These are phyloP conservation scores for Eurystomus glaucurus DNA, from an alignment of 2,797 vertebrate species.

Conservation along the genomic window DNA sequence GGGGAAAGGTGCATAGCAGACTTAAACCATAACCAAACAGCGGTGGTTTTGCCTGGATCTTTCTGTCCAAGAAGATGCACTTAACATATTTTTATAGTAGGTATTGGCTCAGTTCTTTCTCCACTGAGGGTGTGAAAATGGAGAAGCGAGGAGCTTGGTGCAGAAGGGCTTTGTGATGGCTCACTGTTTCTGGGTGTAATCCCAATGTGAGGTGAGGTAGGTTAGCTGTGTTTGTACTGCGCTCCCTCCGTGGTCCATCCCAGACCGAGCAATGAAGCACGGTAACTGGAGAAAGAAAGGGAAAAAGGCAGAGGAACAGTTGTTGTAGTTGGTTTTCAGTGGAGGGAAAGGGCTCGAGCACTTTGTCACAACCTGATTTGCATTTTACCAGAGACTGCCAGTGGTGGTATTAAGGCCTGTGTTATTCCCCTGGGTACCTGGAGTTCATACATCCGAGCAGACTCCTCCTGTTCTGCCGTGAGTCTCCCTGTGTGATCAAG, in stretches of 20 bases:
- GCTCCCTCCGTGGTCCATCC: neutral
- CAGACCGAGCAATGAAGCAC: neutral
- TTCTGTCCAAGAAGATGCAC: neutral
- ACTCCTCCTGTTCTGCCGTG: accelerated
- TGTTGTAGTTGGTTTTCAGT: neutral
- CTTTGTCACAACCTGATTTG: neutral
- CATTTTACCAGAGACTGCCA: neutral
- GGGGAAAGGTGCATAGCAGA: neutral
- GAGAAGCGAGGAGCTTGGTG: neutral
- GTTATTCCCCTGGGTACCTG: neutral
- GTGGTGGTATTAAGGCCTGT: neutral
- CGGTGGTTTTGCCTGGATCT: neutral
- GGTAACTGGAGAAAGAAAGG: neutral
- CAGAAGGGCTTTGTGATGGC: neutral
- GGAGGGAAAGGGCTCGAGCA: neutral
- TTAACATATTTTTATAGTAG: too few relatives aligned
- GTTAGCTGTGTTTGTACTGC: neutral
- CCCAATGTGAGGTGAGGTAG: accelerated
- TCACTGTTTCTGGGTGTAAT: neutral
- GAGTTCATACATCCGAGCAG: neutral
- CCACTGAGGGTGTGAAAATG: accelerated
- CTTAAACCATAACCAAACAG: too few relatives aligned
- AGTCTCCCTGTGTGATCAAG: neutral
- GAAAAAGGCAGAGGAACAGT: neutral
- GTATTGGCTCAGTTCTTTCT: neutral